Evolutionary conservation across 2,888 invertebrate species (phyloP), one percentile per base, ranked within the genome.

Genomic region (Penaeus monodon): DNA sequence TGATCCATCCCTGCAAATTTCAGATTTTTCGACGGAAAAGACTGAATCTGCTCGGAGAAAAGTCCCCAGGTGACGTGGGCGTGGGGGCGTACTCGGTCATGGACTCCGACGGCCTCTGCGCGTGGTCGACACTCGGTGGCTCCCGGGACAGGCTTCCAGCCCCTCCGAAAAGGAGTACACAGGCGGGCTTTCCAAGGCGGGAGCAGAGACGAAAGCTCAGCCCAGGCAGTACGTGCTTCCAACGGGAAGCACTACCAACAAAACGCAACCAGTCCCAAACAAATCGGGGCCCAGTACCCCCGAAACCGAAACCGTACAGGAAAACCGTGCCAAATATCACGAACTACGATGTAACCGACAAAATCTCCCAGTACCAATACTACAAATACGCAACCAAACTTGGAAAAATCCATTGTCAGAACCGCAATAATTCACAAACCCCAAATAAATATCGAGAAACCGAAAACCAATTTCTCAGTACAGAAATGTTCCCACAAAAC

Each of bases 111-210:
- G 85, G 85, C 3, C 80, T 49, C 57, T 73, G 38, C 80, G 80
- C 8, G 64, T 64, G 6, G 85, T 80, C 68, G 85, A 85, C 73
- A 85, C 74, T 85, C 80, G 1, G 80, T 80, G 24, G 65, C 65
- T 33, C 85, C 85, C 12, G 85, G 80, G 7, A 85, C 85, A 70
- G 85, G 85, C 57, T 85, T 85, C 85, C 74, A 83, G 63, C 65
- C 74, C 20, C 76, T 83, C 63, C 57, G 49, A n/a, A 44, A 83
- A 57, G 76, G 29, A 76, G 22, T 24, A 27, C 33, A 4, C 49
- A 6, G 49, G 57, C 57, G 57, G 57, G 57, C 57, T 57, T 20
- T 57, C 57, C 57, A 57, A 17, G 57, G 0, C 57, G 17, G 57
- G 57, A 57, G 57, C 57, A 57, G 57, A 57, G 57, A 12, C 57